phyloP scores from a whole-genome alignment of 2,888 invertebrate species.

The Ashinkailepas kermadecensis region DNA sequence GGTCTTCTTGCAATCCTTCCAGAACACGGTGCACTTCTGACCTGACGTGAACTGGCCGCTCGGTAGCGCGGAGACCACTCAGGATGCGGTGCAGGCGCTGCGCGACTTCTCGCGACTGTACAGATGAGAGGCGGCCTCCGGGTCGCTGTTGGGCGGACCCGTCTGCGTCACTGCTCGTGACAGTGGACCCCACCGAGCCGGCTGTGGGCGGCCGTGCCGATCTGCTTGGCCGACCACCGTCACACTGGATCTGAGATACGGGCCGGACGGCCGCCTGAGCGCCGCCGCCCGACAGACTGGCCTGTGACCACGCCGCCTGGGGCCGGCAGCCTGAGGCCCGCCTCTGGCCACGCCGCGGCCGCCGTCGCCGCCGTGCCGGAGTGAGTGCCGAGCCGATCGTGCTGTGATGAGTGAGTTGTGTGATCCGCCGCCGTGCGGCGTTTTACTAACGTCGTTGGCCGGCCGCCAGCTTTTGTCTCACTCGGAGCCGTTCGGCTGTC shows the following conservation, averaged over 20 bases:
- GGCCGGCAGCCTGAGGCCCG: background rate
- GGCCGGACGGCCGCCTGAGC: background rate
- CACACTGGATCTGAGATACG: no score
- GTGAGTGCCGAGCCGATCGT: background rate
- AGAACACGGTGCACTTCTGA: no score
- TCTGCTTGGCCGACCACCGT: background rate
- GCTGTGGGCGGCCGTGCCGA: background rate
- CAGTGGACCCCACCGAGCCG: background rate
- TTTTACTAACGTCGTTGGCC: no score
- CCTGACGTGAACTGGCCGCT: slow-evolving; percentile 34
- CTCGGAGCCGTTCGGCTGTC: no score
- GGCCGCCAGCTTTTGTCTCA: no score
- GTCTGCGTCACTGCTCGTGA: no score
- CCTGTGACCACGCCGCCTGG: background rate
- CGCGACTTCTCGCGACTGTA: slow-evolving; percentile 79
- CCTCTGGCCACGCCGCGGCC: background rate
- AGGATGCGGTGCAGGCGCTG: slow-evolving; percentile 67
- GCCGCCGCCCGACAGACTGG: background rate
- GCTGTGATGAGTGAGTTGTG: background rate
- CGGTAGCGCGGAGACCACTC: slow-evolving; percentile 65
- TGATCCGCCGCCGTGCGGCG: background rate
- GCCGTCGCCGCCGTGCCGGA: background rate
- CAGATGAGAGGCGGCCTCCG: slow-evolving; percentile 52
- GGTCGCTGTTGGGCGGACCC: no score
- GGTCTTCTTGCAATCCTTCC: no score